These are phyloP conservation scores for Pachypanchax playfairii DNA, from an alignment of 2,113 vertebrate genomes.

Conservation along the genomic window DNA sequence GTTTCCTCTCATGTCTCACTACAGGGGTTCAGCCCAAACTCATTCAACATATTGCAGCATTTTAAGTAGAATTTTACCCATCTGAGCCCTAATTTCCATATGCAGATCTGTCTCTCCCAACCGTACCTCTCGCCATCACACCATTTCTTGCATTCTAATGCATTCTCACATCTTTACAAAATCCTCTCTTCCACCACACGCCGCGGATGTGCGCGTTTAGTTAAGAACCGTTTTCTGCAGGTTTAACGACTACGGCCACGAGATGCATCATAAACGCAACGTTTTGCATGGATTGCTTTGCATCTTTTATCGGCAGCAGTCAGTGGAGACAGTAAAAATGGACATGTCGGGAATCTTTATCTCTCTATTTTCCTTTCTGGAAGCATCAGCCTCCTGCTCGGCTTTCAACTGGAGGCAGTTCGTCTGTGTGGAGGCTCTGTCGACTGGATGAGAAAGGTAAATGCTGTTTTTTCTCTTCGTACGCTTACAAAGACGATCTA, in stretches of 20 bases:
- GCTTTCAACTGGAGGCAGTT: conserved; percentile 46
- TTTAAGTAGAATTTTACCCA: conserved; percentile 88
- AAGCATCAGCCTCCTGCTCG: conserved; percentile 31
- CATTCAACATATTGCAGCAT: conserved; percentile 81
- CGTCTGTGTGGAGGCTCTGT: conserved; percentile 41
- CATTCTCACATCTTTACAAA: conserved; percentile 79
- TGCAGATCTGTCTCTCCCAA: conserved; percentile 94
- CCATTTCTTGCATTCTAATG: conserved; percentile 88
- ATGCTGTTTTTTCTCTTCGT: conserved; percentile 24
- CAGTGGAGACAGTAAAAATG: conserved; percentile 56
- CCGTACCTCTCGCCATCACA: conserved; percentile 86
- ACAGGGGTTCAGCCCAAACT: conserved; percentile 75
- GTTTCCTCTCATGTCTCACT: conserved; percentile 12
- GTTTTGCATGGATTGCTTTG: conserved; percentile 49
- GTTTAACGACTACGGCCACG: conserved; percentile 32
- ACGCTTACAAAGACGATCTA: conserved; percentile 39
- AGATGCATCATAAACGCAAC: conserved; percentile 23
- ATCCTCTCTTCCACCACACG: conserved; percentile 52
- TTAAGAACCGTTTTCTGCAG: conserved; percentile 49
- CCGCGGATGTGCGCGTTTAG: conserved; percentile 58
- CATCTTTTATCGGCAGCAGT: conserved; percentile 51
- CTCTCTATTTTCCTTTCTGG: conserved; percentile 19
- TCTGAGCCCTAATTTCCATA: conserved; percentile 96
- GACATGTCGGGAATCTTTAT: conserved; percentile 46
- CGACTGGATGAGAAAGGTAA: conserved; percentile 65